Evolutionary conservation across 2,888 invertebrate genomes (phyloP).

Genomic region (Ashinkailepas kermadecensis): DNA sequence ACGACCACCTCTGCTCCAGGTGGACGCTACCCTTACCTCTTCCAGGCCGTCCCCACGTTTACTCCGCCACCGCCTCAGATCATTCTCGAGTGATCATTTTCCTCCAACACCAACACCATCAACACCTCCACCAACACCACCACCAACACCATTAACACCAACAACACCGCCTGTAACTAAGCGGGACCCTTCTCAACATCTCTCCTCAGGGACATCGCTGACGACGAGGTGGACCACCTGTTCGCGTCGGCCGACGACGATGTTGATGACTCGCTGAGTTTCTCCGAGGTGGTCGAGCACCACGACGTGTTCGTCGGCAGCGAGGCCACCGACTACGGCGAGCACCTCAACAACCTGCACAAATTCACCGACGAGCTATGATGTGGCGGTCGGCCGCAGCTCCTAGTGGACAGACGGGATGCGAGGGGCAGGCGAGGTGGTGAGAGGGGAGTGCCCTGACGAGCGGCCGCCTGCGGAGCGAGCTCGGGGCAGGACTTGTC

Average conservation of each 20-base stretch:
- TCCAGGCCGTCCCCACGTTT: no score
- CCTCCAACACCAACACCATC: no score
- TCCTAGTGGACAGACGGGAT: neutral
- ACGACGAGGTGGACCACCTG: slow-evolving; percentile 82
- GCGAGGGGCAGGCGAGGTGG: neutral
- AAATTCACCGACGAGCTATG: slow-evolving; percentile 72
- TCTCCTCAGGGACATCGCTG: slow-evolving; percentile 64
- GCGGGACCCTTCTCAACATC: neutral
- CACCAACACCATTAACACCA: no score
- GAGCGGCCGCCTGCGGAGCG: neutral
- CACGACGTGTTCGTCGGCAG: slow-evolving; percentile 87
- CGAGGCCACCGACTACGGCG: slow-evolving; percentile 82
- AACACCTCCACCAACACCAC: no score
- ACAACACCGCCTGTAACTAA: no score
- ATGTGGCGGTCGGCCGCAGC: slow-evolving; percentile 34
- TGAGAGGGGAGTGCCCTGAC: neutral
- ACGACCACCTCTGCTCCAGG: no score
- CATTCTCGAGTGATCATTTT: no score
- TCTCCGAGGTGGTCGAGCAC: slow-evolving; percentile 71
- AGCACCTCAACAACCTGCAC: slow-evolving; percentile 71
- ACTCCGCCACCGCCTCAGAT: no score
- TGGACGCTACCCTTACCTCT: no score
- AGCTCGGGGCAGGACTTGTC: no score
- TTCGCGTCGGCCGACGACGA: slow-evolving; percentile 79
- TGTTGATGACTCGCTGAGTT: slow-evolving; percentile 67